These are phyloP conservation scores for Mantis religiosa DNA, from an alignment of 2,888 invertebrate genomes.

Conservation along the genomic window DNA sequence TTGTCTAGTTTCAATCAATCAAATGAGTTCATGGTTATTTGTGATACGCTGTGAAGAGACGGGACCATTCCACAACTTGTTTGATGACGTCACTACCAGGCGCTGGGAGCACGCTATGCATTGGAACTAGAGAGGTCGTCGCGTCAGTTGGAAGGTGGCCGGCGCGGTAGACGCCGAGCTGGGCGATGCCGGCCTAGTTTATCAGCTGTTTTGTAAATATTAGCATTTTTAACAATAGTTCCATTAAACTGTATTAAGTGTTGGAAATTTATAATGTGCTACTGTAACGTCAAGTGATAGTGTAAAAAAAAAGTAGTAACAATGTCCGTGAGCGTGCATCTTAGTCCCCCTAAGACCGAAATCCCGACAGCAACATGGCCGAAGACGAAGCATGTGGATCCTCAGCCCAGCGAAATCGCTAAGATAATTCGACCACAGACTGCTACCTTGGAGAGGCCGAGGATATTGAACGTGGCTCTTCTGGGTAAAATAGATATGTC, in stretches of 20 bases:
- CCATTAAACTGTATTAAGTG: not conserved
- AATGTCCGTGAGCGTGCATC: conserved; percentile 6
- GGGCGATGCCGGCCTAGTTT: not conserved
- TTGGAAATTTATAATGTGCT: not conserved
- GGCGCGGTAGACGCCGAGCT: not conserved
- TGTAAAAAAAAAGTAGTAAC: not conserved
- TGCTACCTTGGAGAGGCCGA: conserved; percentile 54
- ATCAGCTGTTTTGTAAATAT: not conserved
- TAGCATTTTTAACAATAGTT: not conserved
- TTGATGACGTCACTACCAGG: not conserved
- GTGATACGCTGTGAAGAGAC: not conserved
- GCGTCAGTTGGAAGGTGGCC: not conserved
- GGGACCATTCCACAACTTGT: not conserved
- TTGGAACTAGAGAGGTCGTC: not conserved
- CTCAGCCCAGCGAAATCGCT: not conserved
- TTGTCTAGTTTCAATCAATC: not conserved
- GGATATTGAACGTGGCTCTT: conserved; percentile 50
- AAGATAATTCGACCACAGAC: conserved; percentile 48
- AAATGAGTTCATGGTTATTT: not conserved
- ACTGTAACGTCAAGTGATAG: not conserved
- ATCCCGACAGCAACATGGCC: conserved; percentile 19
- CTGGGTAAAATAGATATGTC: conserved; percentile 55
- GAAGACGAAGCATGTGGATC: conserved; percentile 6
- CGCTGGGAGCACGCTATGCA: not conserved
- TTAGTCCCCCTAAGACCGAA: not conserved